These are phyloP conservation scores for Epizoanthus ramosus DNA, from an alignment of 92 coral and sea anemone species.

Conservation along the genomic window DNA sequence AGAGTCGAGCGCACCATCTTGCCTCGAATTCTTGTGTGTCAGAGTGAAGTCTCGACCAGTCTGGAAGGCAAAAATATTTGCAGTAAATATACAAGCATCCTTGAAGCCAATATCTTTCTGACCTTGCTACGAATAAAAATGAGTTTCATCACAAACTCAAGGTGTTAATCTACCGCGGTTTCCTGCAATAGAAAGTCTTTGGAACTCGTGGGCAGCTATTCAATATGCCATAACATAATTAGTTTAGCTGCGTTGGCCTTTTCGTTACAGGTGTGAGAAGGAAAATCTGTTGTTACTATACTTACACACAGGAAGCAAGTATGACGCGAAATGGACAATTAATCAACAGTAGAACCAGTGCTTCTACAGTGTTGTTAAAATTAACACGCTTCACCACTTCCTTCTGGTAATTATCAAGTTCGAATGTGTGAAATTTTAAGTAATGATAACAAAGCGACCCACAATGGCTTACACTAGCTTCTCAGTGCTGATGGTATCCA, in stretches of 20 bases:
- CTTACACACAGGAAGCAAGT: constrained; percentile 6
- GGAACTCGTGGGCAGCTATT: background rate
- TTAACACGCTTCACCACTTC: constrained; percentile 33
- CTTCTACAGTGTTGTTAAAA: constrained; percentile 16
- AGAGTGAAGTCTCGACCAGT: constrained; percentile 14
- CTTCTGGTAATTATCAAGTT: constrained; percentile 39
- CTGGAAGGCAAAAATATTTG: constrained; percentile 15
- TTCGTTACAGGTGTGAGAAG: background rate
- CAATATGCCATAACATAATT: constrained; percentile 4
- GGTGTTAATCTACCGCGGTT: constrained; percentile 30
- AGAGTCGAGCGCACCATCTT: constrained; percentile 31
- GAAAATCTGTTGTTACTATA: constrained; percentile 17
- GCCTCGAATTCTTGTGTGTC: background rate
- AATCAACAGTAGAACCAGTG: constrained; percentile 1
- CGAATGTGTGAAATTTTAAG: constrained; percentile 39
- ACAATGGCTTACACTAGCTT: background rate
- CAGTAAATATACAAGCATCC: constrained; percentile 17
- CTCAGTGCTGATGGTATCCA: background rate
- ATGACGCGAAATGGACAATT: constrained; percentile 17
- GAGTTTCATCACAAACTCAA: constrained; percentile 19
- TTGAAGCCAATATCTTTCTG: constrained; percentile 38
- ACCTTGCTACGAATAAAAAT: constrained; percentile 5
- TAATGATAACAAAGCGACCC: constrained; percentile 23
- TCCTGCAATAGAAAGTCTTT: constrained; percentile 5
- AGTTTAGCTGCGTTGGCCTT: background rate